A percentile compares a stretch with the other conserved stretches of the same genome.
Conservation (phyloP, 2,888 invertebrate genomes). For the Linyphia triangularis region DNA sequence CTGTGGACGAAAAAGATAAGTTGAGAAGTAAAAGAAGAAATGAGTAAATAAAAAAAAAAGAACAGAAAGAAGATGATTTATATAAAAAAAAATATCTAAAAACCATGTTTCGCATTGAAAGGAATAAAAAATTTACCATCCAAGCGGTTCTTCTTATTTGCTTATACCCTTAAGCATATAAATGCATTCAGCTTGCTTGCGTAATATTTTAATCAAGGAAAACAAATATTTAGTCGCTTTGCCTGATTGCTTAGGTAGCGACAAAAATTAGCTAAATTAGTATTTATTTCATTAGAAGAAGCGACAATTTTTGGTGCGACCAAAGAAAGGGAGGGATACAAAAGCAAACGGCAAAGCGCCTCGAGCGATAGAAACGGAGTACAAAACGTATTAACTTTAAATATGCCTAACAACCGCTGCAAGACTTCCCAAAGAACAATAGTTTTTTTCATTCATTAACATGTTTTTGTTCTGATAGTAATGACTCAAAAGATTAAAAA, state of each 20-base stretch:
- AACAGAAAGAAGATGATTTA: constrained; percentile 30
- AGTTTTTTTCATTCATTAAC: constrained; percentile 70
- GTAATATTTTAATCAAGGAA: constrained; percentile 76
- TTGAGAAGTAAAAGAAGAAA: constrained; percentile 18
- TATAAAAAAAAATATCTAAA: constrained; percentile 59
- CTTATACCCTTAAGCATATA: constrained; percentile 74
- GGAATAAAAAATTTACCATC: constrained; percentile 71
- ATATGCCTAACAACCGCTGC: constrained; percentile 73
- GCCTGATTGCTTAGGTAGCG: constrained; percentile 75
- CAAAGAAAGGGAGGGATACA: constrained; percentile 70
- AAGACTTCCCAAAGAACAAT: constrained; percentile 64
- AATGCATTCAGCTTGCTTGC: constrained; percentile 74
- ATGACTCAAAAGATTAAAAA: constrained; percentile 72
- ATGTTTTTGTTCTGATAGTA: constrained; percentile 71
- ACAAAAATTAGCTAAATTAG: constrained; percentile 76
- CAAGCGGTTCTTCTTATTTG: constrained; percentile 67
- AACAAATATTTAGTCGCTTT: constrained; percentile 75
- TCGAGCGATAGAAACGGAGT: constrained; percentile 54
- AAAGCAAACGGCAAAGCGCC: constrained; percentile 68
- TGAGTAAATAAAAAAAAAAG: constrained; percentile 12
- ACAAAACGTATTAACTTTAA: constrained; percentile 75
- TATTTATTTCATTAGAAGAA: constrained; percentile 76
- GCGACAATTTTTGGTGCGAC: constrained; percentile 69
- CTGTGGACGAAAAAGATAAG: constrained; percentile 47
- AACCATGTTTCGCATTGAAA: constrained; percentile 54